These are phyloP conservation scores for Eilema sororculum DNA, from an alignment of 2,888 invertebrate genomes.

Conservation along the genomic window DNA sequence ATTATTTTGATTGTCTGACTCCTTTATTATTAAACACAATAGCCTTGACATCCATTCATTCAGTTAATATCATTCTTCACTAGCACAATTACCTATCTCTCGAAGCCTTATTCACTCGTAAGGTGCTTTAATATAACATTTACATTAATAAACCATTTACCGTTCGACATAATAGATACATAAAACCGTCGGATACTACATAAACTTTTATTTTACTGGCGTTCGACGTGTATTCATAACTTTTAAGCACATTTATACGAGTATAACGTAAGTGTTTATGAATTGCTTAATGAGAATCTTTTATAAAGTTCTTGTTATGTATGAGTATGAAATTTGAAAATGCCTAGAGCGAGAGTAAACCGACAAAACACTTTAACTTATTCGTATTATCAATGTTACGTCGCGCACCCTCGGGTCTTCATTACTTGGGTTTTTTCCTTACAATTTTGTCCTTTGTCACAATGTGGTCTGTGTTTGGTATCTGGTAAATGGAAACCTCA, in stretches of 20 bases:
- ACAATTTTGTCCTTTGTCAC: conserved; percentile 4
- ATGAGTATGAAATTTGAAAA: conserved; percentile 11
- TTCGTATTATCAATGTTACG: conserved; percentile 13
- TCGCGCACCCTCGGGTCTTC: conserved; percentile 12
- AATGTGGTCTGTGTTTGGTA: conserved; percentile 6
- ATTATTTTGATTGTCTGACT: too few relatives aligned
- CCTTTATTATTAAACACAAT: too few relatives aligned
- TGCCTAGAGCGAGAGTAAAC: background rate
- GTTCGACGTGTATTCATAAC: conserved; percentile 60
- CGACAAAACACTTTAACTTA: conserved; percentile 11
- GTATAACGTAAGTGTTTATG: conserved; percentile 49
- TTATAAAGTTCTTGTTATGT: conserved; percentile 23
- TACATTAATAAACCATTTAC: conserved; percentile 41
- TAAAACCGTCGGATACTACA: conserved; percentile 55
- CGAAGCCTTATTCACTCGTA: background rate
- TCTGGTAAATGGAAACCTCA: conserved; percentile 4
- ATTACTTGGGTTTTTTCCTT: conserved; percentile 9
- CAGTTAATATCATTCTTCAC: conserved; percentile 15
- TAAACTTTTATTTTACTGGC: conserved; percentile 65
- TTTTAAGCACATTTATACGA: conserved; percentile 55
- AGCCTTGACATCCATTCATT: background rate
- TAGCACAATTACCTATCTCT: background rate
- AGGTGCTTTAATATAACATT: conserved; percentile 55
- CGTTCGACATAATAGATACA: conserved; percentile 25
- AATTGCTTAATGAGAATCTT: conserved; percentile 57